Conservation (phyloP, 2,797 vertebrate genomes). For the Linurgus olivaceus region DNA sequence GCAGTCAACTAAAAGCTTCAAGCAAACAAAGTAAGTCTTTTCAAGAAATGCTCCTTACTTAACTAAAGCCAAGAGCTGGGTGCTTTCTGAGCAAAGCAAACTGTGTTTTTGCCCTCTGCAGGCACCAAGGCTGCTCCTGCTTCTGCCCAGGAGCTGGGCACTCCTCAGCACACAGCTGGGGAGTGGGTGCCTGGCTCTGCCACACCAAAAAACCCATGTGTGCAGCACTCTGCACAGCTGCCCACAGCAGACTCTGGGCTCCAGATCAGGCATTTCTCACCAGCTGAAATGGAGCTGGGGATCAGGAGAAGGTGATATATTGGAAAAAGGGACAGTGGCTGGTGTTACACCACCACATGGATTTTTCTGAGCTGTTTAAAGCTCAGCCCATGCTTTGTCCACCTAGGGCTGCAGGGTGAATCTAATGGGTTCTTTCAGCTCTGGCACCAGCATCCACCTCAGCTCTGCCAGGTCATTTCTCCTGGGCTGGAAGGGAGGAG, state of each 20-base stretch:
- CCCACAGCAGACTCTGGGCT: background rate
- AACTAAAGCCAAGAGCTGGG: background rate
- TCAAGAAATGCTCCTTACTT: background rate
- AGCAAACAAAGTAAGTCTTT: background rate
- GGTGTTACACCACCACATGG: background rate
- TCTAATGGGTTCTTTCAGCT: background rate
- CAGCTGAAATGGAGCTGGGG: background rate
- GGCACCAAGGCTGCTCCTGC: background rate
- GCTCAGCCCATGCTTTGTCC: background rate
- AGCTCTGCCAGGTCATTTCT: background rate
- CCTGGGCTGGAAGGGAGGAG: background rate
- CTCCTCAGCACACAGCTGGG: background rate
- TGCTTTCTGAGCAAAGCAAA: background rate
- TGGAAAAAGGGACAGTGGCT: background rate
- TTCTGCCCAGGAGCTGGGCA: fast-evolving
- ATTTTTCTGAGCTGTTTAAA: background rate
- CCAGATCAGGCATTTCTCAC: fast-evolving
- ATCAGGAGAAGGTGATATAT: background rate
- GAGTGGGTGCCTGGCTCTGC: fast-evolving
- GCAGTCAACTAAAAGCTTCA: slow-evolving; percentile 22
- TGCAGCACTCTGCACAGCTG: fast-evolving
- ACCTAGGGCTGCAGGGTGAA: fast-evolving
- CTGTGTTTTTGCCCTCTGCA: background rate
- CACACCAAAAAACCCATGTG: fast-evolving
- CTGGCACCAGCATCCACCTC: background rate